These are phyloP conservation scores for Heteronetta atricapilla DNA, from an alignment of 2,113 vertebrate genomes.

Conservation along the genomic window DNA sequence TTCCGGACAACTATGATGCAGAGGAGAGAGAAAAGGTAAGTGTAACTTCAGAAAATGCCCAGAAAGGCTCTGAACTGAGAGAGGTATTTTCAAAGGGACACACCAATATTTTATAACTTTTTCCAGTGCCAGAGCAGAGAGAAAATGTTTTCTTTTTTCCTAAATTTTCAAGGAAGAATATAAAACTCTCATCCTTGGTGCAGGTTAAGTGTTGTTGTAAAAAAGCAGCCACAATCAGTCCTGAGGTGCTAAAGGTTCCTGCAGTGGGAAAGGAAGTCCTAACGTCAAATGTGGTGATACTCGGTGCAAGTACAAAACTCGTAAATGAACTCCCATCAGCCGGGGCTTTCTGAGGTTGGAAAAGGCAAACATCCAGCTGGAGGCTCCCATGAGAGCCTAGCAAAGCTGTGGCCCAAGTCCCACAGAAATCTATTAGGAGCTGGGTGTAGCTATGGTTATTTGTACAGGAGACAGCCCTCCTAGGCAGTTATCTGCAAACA, in stretches of 20 bases:
- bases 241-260: not conserved
- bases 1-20: constrained; percentile 84
- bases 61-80: not conserved
- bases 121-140: not conserved
- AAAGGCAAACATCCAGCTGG: not conserved
- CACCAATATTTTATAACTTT: not conserved
- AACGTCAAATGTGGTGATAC: too few relatives aligned
- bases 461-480: not conserved
- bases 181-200: not conserved
- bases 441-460: not conserved
- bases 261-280: not conserved
- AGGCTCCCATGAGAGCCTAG: not conserved
- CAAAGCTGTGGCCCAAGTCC: not conserved
- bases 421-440: not conserved
- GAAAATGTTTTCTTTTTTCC: not conserved
- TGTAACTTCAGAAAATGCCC: not conserved
- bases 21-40: constrained; percentile 91
- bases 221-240: not conserved
- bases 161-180: not conserved
- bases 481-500: not conserved
- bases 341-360: not conserved
- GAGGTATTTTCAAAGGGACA: not conserved
- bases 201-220: not conserved
- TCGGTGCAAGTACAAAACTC: not conserved
- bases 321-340: not conserved